Evolutionary conservation across 1,140 invertebrate genomes (phyloP).

Genomic region (Drosophila orena): DNA sequence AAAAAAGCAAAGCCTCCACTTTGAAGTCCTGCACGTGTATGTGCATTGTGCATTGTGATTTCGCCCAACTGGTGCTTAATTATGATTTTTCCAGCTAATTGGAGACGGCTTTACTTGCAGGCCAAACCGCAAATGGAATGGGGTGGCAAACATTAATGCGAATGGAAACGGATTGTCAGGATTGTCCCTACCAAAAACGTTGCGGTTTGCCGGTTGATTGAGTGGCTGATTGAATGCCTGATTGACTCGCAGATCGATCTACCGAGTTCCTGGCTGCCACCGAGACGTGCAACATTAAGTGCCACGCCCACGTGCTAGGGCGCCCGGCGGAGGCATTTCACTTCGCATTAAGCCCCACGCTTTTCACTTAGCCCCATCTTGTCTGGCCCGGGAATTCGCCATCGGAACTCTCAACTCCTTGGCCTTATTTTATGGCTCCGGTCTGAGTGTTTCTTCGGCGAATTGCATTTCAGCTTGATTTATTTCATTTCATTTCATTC

Average conservation of each 20-base stretch:
- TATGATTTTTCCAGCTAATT: constrained; percentile 46
- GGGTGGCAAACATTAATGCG: constrained; percentile 18
- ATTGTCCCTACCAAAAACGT: constrained; percentile 3
- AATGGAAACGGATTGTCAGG: no score
- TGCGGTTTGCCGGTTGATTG: constrained; percentile 35
- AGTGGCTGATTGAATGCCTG: constrained; percentile 26
- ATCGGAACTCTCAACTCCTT: constrained; percentile 4
- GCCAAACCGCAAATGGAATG: constrained; percentile 18
- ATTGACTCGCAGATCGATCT: constrained; percentile 36
- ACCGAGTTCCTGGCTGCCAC: constrained; percentile 8
- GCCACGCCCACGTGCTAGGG: constrained; percentile 51
- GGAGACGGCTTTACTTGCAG: neutral
- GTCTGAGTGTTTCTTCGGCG: constrained; percentile 72
- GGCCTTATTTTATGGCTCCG: constrained; percentile 72
- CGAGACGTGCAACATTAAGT: constrained; percentile 52
- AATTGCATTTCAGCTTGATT: constrained; percentile 83
- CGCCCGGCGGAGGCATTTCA: constrained; percentile 62
- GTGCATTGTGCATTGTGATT: no score
- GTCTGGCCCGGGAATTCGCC: neutral
- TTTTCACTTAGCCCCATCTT: constrained; percentile 61
- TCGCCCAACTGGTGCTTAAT: constrained; percentile 8
- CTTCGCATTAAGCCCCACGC: constrained; percentile 66
- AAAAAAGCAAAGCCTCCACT: neutral
- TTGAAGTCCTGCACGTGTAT: neutral
- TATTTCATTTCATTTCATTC: constrained; percentile 76